These are phyloP conservation scores for Telmatherina bonti DNA, from an alignment of 2,797 vertebrate species.

Conservation along the genomic window DNA sequence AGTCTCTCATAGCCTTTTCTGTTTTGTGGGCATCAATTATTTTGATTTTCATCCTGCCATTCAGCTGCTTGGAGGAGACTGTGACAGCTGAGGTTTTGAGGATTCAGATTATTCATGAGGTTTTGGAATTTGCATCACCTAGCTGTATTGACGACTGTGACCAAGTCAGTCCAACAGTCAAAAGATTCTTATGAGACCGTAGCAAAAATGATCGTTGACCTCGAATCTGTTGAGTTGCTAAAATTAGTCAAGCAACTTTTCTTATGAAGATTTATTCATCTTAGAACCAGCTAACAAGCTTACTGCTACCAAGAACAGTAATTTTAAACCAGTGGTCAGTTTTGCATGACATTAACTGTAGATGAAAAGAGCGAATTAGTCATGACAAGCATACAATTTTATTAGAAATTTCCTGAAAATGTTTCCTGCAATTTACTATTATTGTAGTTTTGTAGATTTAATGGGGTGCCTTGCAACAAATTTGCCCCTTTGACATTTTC, in stretches of 20 bases:
- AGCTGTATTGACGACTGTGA: not conserved
- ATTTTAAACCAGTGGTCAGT: not conserved
- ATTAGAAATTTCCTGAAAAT: not conserved
- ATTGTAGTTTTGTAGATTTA: not conserved
- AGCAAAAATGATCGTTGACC: not conserved
- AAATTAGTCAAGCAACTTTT: not conserved
- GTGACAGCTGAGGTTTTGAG: not conserved
- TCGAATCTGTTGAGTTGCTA: not conserved
- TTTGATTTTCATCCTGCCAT: slow-evolving; percentile 4
- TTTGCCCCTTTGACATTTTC: too few species aligned
- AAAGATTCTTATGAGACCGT: not conserved
- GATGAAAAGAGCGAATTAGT: not conserved
- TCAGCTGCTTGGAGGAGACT: not conserved
- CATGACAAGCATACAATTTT: not conserved
- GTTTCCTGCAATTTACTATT: not conserved
- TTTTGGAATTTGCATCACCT: not conserved
- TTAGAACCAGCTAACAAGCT: not conserved
- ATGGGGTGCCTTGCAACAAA: not conserved
- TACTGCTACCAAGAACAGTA: not conserved
- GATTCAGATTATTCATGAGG: not conserved
- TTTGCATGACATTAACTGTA: not conserved
- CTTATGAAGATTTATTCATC: too few species aligned
- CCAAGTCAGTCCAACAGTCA: not conserved
- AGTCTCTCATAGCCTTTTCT: not conserved
- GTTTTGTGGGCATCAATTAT: slow-evolving; percentile 4